Percentiles rank a stretch among this genome's conserved stretches.
Conservation (phyloP, 2,113 vertebrate genomes). For the Carassius carassius region DNA sequence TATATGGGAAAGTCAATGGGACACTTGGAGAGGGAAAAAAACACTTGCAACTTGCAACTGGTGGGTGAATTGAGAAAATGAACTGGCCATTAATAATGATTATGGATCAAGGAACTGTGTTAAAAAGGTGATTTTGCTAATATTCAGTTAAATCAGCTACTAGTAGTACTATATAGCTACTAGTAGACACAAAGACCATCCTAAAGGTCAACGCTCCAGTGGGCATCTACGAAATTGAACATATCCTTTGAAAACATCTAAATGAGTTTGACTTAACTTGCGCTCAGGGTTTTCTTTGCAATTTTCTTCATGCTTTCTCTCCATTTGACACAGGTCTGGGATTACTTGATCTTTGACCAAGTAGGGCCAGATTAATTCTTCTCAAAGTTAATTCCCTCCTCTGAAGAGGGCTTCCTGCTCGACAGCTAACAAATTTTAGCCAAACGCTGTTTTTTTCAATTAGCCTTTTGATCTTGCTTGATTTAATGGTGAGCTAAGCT, state of each 20-base stretch:
- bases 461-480: constrained; percentile 52
- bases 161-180: background rate
- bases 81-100: background rate
- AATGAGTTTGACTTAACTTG: constrained; percentile 43
- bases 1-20: background rate
- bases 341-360: constrained; percentile 50
- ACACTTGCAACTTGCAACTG: background rate
- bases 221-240: background rate
- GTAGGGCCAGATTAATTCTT: constrained; percentile 18
- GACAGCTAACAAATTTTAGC: constrained; percentile 40
- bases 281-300: constrained; percentile 38
- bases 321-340: constrained; percentile 38
- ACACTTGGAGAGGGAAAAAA: background rate
- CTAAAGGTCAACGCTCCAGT: constrained; percentile 1
- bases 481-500: background rate
- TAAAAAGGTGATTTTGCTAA: background rate
- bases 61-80: background rate
- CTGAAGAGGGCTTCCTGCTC: constrained; percentile 17
- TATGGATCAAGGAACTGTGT: background rate
- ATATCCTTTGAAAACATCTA: constrained; percentile 34
- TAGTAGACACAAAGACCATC: background rate
- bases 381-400: constrained; percentile 38
- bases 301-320: constrained; percentile 48
- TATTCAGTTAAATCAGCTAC: background rate
- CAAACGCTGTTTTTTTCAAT: constrained; percentile 52